Evolutionary conservation across 2,113 vertebrate species (phyloP).

Genomic region (Microcebus ravelobensis): DNA sequence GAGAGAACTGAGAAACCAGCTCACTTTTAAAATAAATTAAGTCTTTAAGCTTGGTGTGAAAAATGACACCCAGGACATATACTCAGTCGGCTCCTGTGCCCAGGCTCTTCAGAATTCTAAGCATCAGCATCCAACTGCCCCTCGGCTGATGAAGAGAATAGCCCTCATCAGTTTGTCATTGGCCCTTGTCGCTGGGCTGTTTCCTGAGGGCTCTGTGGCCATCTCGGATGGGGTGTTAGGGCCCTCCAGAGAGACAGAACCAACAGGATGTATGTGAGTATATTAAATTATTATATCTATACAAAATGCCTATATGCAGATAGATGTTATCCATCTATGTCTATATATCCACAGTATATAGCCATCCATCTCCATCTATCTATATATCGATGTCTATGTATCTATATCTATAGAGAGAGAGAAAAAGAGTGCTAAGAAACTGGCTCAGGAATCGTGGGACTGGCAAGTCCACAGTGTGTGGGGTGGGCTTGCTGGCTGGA

Average conservation of each 20-base stretch:
- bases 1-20: slow-evolving; percentile 29
- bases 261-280: background rate
- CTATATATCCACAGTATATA: background rate
- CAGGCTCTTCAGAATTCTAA: background rate
- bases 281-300: background rate
- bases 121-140: background rate
- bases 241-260: background rate
- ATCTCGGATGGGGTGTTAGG: background rate
- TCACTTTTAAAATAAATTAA: slow-evolving; percentile 55
- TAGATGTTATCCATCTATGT: background rate
- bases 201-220: background rate
- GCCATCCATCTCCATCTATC: background rate
- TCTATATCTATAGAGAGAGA: background rate
- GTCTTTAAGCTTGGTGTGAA: slow-evolving; percentile 65
- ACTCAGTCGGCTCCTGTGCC: slow-evolving; percentile 37
- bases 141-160: background rate
- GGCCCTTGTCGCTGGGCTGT: background rate
- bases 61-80: slow-evolving; percentile 59
- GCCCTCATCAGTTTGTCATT: background rate
- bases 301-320: background rate
- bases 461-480: background rate
- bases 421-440: background rate
- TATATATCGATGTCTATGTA: background rate
- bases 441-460: background rate
- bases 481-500: background rate